These are phyloP conservation scores for Vidua macroura DNA, from an alignment of 2,113 vertebrate genomes.

Conservation along the genomic window DNA sequence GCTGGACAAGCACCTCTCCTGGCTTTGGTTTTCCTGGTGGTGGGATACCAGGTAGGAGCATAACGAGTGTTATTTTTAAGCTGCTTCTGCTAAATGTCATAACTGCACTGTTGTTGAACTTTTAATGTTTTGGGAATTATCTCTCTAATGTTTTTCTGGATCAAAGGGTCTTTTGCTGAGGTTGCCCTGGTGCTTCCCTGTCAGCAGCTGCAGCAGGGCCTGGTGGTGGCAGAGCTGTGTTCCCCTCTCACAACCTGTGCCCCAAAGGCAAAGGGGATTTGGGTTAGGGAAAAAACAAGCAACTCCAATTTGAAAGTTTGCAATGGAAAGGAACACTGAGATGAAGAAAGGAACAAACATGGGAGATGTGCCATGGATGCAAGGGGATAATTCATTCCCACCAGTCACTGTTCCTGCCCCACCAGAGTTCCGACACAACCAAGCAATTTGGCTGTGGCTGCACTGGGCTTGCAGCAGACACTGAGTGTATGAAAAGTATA, in stretches of 20 bases:
- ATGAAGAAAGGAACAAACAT: neutral
- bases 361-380: rapidly evolving
- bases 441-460: neutral
- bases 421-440: neutral
- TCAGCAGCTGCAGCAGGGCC: neutral
- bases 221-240: neutral
- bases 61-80: neutral
- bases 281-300: neutral
- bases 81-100: neutral
- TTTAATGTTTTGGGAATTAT: neutral
- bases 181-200: neutral
- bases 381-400: neutral
- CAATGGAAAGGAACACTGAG: neutral
- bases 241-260: neutral
- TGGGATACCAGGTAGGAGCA: neutral
- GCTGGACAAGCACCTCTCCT: neutral
- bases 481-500: neutral
- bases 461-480: rapidly evolving
- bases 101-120: neutral
- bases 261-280: neutral
- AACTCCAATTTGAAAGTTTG: neutral
- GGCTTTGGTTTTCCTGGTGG: rapidly evolving
- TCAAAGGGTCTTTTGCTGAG: neutral
- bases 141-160: neutral
- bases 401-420: neutral